phyloP scores from a whole-genome alignment of 2,797 vertebrate genomes.

The Atherinosoma microstoma region DNA sequence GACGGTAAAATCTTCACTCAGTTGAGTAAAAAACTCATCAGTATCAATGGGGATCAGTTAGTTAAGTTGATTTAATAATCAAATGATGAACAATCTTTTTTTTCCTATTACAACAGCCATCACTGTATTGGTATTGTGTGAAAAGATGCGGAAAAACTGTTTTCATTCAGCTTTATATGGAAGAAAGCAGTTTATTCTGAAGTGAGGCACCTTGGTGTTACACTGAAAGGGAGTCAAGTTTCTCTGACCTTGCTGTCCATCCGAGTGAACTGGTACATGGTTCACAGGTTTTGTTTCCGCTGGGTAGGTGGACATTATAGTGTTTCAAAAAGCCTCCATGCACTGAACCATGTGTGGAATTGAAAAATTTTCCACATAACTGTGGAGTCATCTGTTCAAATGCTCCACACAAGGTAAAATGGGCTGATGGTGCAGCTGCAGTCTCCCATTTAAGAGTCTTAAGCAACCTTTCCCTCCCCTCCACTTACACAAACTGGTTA shows the following conservation, averaged over 20 bases:
- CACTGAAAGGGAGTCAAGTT: slow-evolving; percentile 27
- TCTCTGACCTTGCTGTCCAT: slow-evolving; percentile 54
- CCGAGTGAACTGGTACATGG: slow-evolving; percentile 51
- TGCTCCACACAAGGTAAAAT: slow-evolving; percentile 23
- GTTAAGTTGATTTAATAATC: not conserved
- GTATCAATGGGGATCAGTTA: slow-evolving; percentile 14
- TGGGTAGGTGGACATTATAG: slow-evolving; percentile 29
- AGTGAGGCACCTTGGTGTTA: slow-evolving; percentile 20
- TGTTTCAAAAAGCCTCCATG: slow-evolving; percentile 28
- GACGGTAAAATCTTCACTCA: not conserved
- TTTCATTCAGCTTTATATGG: slow-evolving; percentile 14
- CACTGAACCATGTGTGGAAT: slow-evolving; percentile 40
- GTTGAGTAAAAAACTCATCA: slow-evolving; percentile 5
- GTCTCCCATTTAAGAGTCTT: slow-evolving; percentile 9
- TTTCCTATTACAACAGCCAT: not conserved
- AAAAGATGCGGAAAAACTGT: not conserved
- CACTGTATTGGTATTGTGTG: not conserved
- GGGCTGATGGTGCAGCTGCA: slow-evolving; percentile 45
- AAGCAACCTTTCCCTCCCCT: not conserved
- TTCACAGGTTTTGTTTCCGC: slow-evolving; percentile 64
- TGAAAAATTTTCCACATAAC: slow-evolving; percentile 52
- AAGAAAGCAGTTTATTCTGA: slow-evolving; percentile 29
- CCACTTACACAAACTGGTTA: slow-evolving; percentile 12
- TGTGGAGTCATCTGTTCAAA: slow-evolving; percentile 31
- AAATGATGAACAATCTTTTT: not conserved